Base-by-base conservation (phyloP, 2,797 vertebrate genomes). In the Myotis daubentonii region DNA sequence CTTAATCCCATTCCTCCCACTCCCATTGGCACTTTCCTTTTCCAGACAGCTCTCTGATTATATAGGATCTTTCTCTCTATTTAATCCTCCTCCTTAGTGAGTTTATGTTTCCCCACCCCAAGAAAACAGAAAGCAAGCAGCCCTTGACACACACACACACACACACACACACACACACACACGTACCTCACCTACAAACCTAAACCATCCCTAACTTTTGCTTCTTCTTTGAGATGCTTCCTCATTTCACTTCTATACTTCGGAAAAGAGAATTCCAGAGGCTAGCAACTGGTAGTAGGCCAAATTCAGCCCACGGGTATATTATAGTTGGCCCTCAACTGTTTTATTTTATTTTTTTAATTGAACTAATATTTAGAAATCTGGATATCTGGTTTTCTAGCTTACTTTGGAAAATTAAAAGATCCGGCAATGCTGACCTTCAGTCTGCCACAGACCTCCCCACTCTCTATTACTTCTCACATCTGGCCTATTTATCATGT, bases 321-420 rank as follows among this genome's bases (percentile, higher is more conserved):
- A 22, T 65, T 68, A 70, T 0, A 12, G 15, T 49, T 62, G 51
- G 47, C 15, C 8, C 36, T 78, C n/a, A 38, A 57, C 1, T 81
- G 4, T 53, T 19, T 70, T 74, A 57, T 92, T 22, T 75, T n/a
- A 41, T 83, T n/a, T 44, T 30, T 57, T 30, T n/a, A 23, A 72
- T 28, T 51, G 62, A 96, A 33, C 75, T 92, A 78, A 79, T 57
- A 87, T 79, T 90, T 60, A 84, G 76, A 95, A 72, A 74, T 53
- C 17, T 76, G 8, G 25, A 28, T 33, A 23, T 72, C 62, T 36
- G 36, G n/a, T 28, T 49, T 94, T 81, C 44, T n/a, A 41, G 79
- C 10, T 62, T 71, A 51, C 76, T 89, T 23, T 33, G 22, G 47
- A 71, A 96, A 92, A 85, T 36, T 5, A 25, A 72, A 89, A 71